These are phyloP conservation scores for Neotoxoptera formosana DNA, from an alignment of 1,140 invertebrate species.

Conservation along the genomic window DNA sequence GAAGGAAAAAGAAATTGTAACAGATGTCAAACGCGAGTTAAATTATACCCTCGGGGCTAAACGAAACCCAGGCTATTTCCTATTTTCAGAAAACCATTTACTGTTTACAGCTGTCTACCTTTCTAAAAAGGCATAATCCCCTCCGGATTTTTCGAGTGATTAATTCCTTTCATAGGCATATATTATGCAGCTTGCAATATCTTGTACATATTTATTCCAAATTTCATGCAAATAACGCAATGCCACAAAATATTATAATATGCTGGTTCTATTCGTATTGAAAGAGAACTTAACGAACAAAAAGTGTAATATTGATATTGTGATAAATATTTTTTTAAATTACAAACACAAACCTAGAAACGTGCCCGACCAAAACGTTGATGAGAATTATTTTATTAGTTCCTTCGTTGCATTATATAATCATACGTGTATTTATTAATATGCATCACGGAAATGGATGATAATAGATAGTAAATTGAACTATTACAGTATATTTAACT, in stretches of 20 bases:
- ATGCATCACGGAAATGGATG: not conserved
- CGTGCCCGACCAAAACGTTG: not conserved
- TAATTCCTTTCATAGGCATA: slow-evolving; percentile 42
- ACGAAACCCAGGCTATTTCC: slow-evolving; percentile 42
- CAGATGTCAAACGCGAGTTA: slow-evolving; percentile 58
- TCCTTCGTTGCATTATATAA: not conserved
- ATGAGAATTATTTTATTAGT: not conserved
- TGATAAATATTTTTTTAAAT: not conserved
- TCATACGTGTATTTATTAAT: not conserved
- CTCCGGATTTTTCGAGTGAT: slow-evolving; percentile 54
- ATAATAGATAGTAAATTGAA: not conserved
- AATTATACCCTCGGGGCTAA: slow-evolving; percentile 56
- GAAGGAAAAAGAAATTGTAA: slow-evolving; percentile 57
- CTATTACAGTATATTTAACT: not conserved
- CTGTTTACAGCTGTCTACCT: slow-evolving; percentile 55
- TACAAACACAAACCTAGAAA: not conserved
- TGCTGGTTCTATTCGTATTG: not conserved
- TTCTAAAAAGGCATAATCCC: slow-evolving; percentile 45
- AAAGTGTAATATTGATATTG: not conserved
- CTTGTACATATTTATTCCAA: not conserved
- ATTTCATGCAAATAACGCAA: slow-evolving; percentile 39
- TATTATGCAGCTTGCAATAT: slow-evolving; percentile 41
- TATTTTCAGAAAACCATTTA: slow-evolving; percentile 58
- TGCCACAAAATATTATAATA: not conserved
- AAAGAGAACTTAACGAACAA: not conserved